Evolutionary conservation across 2,888 invertebrate genomes (phyloP), one percentile per base, ranked within the genome.

Genomic region (Chymomyza caudatula): DNA sequence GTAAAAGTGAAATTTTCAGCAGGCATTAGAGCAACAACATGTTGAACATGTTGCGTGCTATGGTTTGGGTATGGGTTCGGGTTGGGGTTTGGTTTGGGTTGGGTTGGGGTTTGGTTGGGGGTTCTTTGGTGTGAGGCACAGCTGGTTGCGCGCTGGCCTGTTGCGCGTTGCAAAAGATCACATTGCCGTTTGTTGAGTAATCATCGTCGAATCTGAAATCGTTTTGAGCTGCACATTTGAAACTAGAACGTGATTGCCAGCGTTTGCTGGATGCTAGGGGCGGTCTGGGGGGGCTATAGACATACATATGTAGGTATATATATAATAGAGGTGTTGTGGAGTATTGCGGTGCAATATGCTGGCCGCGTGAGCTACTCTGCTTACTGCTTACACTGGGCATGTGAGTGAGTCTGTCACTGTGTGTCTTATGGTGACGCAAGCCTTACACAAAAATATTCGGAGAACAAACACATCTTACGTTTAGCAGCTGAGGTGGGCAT

Each of bases 211-310:
- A 77, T 77, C 73, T 65, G 52, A 65, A 71, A 72, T 69, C 67
- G 69, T 71, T 82, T 67, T 66, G 74, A 79, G 78, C 83, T 82
- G 82, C 76, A 76, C 71, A 79, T 74, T 78, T 63, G 66, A 65
- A 82, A 75, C 73, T 77, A 75, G 68, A 82, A 83, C 83, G 82
- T 83, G 82, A 78, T 82, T 81, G 69, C 60, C 11, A 51, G 19
- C 15, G n/a, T 6, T 13, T 13, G 47, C 15, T 19, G 47, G 15
- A 47, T 15, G 17, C 15, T 19, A 47, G 15, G 15, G 15, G 17
- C 15, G 47, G 3, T 6, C 17, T 15, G 47, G 19, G 3, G 19
- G 13, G 29, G 13, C 19, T 17, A 20, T 5, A 43, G n/a, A 11
- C 6, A 29, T 17, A 57, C 13, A 29, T 17, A 22, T 51, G 29